phyloP scores from a whole-genome alignment of 2,888 invertebrate species.

The Ceramica pisi region DNA sequence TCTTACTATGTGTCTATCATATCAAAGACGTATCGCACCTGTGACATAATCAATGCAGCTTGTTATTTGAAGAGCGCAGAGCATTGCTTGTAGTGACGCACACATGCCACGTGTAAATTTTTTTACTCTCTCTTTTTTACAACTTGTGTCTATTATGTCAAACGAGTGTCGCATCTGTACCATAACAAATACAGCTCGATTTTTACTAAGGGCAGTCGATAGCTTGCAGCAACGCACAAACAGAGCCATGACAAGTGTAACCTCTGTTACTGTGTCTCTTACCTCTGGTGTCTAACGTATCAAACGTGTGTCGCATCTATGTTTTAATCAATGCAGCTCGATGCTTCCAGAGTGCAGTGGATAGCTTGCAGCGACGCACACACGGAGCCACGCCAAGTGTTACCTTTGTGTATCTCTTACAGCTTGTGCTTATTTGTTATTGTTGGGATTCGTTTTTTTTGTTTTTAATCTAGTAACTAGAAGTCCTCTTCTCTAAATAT shows the following conservation, averaged over 20 bases:
- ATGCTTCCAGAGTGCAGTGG: constrained; percentile 67
- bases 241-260: constrained; percentile 69
- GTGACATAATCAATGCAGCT: constrained; percentile 58
- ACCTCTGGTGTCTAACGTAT: constrained; percentile 35
- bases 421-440: constrained; percentile 17
- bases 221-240: constrained; percentile 59
- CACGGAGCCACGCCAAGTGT: constrained; percentile 65
- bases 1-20: not conserved
- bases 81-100: constrained; percentile 65
- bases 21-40: constrained; percentile 58
- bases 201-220: constrained; percentile 67
- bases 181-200: constrained; percentile 62
- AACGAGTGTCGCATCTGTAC: constrained; percentile 59
- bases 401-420: constrained; percentile 69
- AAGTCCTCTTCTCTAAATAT: not conserved
- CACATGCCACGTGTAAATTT: constrained; percentile 72
- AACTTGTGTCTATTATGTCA: constrained; percentile 29
- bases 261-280: constrained; percentile 74
- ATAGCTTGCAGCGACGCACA: constrained; percentile 64
- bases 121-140: constrained; percentile 71
- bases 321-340: constrained; percentile 58
- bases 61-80: constrained; percentile 67
- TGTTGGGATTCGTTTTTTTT: not conserved
- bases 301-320: constrained; percentile 59
- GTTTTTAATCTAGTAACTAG: not conserved